Evolutionary conservation across 1,140 invertebrate genomes (phyloP).

Genomic region (Trichonephila inaurata): DNA sequence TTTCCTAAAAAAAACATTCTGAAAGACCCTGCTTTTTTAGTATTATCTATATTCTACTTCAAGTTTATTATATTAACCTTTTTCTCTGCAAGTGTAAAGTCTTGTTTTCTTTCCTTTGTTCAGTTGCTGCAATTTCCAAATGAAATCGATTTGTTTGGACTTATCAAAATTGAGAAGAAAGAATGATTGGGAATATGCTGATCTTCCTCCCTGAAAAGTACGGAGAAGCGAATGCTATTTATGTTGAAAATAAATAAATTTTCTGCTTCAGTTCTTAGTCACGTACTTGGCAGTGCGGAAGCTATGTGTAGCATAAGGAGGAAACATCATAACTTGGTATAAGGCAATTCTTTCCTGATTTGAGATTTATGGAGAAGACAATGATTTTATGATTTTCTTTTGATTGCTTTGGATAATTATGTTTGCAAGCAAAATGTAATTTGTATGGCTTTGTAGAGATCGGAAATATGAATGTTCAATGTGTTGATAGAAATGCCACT

Average conservation of each 20-base stretch:
- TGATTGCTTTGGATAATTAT: neutral
- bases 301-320: neutral
- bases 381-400: neutral
- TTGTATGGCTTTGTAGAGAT: neutral
- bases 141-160: neutral
- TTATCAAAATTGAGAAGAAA: neutral
- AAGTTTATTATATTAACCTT: neutral
- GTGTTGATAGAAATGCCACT: neutral
- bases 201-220: constrained; percentile 10
- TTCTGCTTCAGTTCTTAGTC: neutral
- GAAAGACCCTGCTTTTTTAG: neutral
- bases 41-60: neutral
- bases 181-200: constrained; percentile 4
- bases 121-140: neutral
- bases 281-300: neutral
- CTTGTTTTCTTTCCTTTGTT: constrained; percentile 14
- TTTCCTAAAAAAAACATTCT: neutral
- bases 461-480: neutral
- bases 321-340: neutral
- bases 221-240: constrained; percentile 13
- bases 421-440: neutral
- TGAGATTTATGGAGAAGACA: constrained; percentile 18
- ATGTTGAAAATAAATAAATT: neutral
- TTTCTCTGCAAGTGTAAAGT: neutral
- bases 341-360: constrained; percentile 18